A percentile compares a stretch with the other conserved stretches of the same genome.
phyloP scores from a whole-genome alignment of 2,113 vertebrate species.

The Monarcha castaneiventris region DNA sequence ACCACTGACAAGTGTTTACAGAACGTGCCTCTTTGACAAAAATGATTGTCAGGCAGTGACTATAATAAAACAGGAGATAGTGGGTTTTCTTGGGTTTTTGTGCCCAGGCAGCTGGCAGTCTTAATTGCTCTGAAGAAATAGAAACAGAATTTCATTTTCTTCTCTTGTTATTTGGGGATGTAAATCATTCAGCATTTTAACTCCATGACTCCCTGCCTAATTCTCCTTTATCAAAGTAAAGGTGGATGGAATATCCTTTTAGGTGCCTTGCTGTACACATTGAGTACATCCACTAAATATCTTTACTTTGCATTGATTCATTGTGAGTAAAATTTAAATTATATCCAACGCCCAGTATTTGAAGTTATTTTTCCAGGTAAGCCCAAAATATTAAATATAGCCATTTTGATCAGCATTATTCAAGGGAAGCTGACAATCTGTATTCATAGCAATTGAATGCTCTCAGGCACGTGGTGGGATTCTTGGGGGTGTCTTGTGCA shows the following conservation, averaged over 20 bases:
- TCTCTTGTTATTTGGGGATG: background rate
- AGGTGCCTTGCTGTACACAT: background rate
- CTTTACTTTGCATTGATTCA: background rate
- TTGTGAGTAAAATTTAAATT: background rate
- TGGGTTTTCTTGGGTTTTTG: background rate
- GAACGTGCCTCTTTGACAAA: background rate
- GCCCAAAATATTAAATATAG: background rate
- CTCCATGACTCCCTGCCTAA: background rate
- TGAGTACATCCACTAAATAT: background rate
- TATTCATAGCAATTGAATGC: background rate
- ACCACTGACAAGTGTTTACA: slow-evolving; percentile 9
- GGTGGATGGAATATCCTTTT: background rate
- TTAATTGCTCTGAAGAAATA: slow-evolving; percentile 16
- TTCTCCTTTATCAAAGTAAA: background rate
- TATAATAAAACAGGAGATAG: background rate
- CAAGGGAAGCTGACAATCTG: background rate
- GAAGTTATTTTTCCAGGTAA: background rate
- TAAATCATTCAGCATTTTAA: background rate
- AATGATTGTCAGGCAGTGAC: background rate
- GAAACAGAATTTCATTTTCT: background rate
- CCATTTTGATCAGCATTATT: background rate
- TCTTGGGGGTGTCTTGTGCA: background rate
- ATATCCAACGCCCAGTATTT: background rate
- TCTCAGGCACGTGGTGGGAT: background rate
- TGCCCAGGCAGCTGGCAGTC: background rate